A percentile compares a stretch with the other conserved stretches of the same genome.
Conservation (phyloP, 1,140 invertebrate genomes). For the Cylas formicarius region DNA sequence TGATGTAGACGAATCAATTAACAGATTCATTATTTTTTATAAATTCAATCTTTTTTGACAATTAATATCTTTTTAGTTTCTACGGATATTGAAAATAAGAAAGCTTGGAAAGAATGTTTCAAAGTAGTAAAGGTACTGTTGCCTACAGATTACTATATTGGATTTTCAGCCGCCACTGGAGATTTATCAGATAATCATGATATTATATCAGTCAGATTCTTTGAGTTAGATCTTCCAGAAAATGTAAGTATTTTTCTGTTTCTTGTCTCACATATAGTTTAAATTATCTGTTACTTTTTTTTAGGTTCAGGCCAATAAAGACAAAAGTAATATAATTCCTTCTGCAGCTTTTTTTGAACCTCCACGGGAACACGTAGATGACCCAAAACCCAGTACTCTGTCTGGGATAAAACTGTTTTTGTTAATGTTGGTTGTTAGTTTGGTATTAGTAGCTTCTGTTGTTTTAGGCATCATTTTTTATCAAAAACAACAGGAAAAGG, state of each 20-base stretch:
- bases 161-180: conserved; percentile 91
- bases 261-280: neutral
- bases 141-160: conserved; percentile 94
- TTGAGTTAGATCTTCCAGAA: conserved; percentile 72
- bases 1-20: too few species aligned
- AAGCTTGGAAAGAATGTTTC: conserved; percentile 91
- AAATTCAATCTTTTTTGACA: neutral
- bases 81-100: conserved; percentile 86
- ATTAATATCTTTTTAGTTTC: conserved; percentile 68
- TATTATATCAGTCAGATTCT: conserved; percentile 84
- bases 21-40: neutral
- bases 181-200: conserved; percentile 97
- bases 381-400: conserved; percentile 71
- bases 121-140: conserved; percentile 80
- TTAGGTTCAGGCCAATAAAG: conserved; percentile 58
- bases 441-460: conserved; percentile 69
- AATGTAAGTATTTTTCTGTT: conserved; percentile 49
- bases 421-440: conserved; percentile 69
- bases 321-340: conserved; percentile 68
- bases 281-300: too few species aligned
- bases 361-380: conserved; percentile 81
- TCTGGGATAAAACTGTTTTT: conserved; percentile 86
- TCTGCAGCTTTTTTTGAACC: conserved; percentile 75
- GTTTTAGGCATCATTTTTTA: conserved; percentile 87
- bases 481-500: conserved; percentile 83